Base-by-base conservation (phyloP, 1,140 invertebrate genomes). In the Belonocnema kinseyi region DNA sequence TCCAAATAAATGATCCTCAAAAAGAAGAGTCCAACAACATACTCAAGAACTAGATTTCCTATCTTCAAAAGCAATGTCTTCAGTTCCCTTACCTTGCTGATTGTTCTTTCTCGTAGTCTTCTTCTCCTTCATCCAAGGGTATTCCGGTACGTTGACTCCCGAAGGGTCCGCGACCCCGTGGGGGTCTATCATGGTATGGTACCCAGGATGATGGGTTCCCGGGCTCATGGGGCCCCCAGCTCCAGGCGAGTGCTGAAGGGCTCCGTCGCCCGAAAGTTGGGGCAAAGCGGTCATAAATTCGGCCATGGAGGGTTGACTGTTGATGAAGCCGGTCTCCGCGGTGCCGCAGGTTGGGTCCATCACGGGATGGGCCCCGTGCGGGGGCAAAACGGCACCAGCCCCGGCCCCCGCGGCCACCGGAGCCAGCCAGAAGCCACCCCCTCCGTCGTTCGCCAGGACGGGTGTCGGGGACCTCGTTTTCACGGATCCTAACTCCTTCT, bases 91-190 rank as follows among this genome's bases (percentile, higher is more conserved):
- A 97, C 97, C 96, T 96, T 97, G 97, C 90, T 97, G 97, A 80
- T 90, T 94, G 83, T 92, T 93, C 90, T 98, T 98, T 84, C 97
- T 93, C 1, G 97, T 96, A 2, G 97, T 97, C 91, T 98, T 98
- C 93, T 98, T 98, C 91, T 98, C 97, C 89, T 98, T 98, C 97
- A 98, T 98, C 97, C 97, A 98, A 0, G 97, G 97, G 90, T 98
- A 98, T 86, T 98, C 97, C 21, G 97, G 96, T 71, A 98, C 96
- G 88, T 96, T 96, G 83, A 96, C 94, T 21, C 94, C 94, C 7
- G 89, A 88, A 0, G 93, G 93, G 73, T 93, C 92, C 46, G 93
- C 89, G 75, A 93, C 90, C 5, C 93, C 94, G 51, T 94, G 94
- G 0, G 94, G 94, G 74, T 91, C 91, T 83, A 92, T 89, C 85